Conservation (phyloP, 2,113 vertebrate genomes). For the Jaculus jaculus region DNA sequence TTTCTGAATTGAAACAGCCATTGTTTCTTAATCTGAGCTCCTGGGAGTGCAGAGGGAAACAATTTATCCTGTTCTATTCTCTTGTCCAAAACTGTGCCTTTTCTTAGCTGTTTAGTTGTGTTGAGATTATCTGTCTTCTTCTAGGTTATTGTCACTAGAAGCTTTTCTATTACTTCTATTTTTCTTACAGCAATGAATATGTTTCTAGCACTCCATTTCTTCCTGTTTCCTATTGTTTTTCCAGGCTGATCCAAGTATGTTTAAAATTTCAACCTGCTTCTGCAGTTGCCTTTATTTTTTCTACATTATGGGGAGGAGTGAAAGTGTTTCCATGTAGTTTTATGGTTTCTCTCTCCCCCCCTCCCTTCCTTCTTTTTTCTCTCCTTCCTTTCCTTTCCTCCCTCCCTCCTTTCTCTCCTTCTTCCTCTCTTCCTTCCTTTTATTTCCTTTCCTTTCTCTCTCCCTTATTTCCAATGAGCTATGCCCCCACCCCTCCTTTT, state of each 20-base stretch:
- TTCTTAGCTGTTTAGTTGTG: background rate
- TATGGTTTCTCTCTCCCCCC: background rate
- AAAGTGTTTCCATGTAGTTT: background rate
- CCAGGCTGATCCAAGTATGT: background rate
- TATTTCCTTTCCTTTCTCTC: too few relatives aligned
- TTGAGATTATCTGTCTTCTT: background rate
- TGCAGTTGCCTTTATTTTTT: background rate
- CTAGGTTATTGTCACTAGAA: background rate
- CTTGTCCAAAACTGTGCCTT: background rate
- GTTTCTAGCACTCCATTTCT: background rate
- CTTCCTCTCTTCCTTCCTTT: background rate
- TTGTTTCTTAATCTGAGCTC: background rate
- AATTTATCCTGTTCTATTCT: background rate
- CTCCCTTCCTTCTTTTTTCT: too few relatives aligned
- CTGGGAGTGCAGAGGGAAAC: background rate
- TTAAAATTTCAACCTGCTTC: background rate
- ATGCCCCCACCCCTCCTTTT: background rate
- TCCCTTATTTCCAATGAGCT: background rate
- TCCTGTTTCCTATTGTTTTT: background rate
- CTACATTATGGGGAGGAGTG: fast-evolving
- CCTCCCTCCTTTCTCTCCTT: too few relatives aligned
- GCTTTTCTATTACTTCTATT: background rate
- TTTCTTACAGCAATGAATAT: background rate
- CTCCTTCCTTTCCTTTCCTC: too few relatives aligned
- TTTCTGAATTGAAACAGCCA: background rate